A percentile compares a stretch with the other conserved stretches of the same genome.
phyloP scores from a whole-genome alignment of 2,888 invertebrate species.

The Xiphydria camelus region DNA sequence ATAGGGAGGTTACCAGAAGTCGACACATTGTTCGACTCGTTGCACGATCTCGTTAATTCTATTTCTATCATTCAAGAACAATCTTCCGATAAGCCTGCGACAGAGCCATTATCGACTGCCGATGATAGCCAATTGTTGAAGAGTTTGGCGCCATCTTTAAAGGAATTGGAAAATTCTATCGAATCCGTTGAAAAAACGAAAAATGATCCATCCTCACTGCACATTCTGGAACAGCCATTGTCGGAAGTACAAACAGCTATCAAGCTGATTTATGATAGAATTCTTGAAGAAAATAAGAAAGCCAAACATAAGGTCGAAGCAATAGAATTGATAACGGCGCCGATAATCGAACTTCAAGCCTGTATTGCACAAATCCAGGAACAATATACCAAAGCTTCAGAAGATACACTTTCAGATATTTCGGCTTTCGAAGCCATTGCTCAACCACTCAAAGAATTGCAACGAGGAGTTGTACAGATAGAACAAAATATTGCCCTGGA shows the following conservation, averaged over 20 bases:
- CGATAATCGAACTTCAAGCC: conserved; percentile 10
- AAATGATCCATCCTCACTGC: conserved; percentile 1
- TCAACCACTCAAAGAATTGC: conserved; percentile 41
- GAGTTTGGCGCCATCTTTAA: conserved; percentile 8
- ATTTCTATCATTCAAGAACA: conserved; percentile 40
- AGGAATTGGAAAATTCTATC: conserved; percentile 7
- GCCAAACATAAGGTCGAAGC: conserved; percentile 1
- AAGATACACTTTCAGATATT: conserved; percentile 42
- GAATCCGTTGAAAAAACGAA: conserved; percentile 1
- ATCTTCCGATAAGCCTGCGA: conserved; percentile 24
- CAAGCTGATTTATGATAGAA: conserved; percentile 2
- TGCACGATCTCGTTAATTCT: conserved; percentile 37
- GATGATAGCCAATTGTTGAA: conserved; percentile 4
- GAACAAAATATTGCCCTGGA: conserved; percentile 11
- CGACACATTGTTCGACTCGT: conserved; percentile 29
- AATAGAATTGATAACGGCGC: conserved; percentile 5
- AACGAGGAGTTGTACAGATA: conserved; percentile 17
- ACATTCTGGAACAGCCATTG: conserved; percentile 5
- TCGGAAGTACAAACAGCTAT: conserved; percentile 3
- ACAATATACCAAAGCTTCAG: conserved; percentile 41
- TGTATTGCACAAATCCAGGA: conserved; percentile 28
- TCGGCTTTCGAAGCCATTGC: conserved; percentile 44
- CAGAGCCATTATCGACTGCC: conserved; percentile 21
- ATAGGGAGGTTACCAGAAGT: too few relatives aligned
- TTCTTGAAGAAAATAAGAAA: conserved; percentile 1